Conservation (phyloP, 2,797 vertebrate genomes). For the Thripadectes ignobilis region DNA sequence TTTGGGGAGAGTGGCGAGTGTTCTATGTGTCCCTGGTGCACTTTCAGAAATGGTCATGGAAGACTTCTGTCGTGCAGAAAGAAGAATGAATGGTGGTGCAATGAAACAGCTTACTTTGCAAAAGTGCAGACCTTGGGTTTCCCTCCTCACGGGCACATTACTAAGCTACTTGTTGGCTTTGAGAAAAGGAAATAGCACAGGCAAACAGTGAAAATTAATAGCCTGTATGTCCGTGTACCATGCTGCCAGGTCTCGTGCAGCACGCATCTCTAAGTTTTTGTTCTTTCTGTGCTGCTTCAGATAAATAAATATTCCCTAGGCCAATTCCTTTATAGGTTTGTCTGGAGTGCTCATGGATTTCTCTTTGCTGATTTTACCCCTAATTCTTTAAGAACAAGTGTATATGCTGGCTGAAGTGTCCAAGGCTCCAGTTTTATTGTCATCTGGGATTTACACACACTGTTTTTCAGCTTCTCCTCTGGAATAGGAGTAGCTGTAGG, state of each 20-base stretch:
- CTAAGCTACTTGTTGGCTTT: not conserved
- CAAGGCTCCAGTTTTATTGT: not conserved
- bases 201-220: not conserved
- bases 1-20: not conserved
- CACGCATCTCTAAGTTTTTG: not conserved
- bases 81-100: not conserved
- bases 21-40: not conserved
- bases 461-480: not conserved
- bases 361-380: not conserved
- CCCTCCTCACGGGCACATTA: not conserved
- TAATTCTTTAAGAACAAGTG: not conserved
- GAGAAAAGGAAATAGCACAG: not conserved
- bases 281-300: not conserved
- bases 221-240: accelerated
- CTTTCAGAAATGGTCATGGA: not conserved
- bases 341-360: not conserved
- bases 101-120: not conserved
- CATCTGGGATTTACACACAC: not conserved
- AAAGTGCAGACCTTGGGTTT: not conserved
- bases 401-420: not conserved
- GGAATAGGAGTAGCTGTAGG: not conserved
- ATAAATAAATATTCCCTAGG: not conserved
- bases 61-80: not conserved
- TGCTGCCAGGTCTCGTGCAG: not conserved
- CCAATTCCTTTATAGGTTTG: not conserved